Conservation (phyloP, 2,113 vertebrate genomes). For the Myrmecophaga tridactyla region DNA sequence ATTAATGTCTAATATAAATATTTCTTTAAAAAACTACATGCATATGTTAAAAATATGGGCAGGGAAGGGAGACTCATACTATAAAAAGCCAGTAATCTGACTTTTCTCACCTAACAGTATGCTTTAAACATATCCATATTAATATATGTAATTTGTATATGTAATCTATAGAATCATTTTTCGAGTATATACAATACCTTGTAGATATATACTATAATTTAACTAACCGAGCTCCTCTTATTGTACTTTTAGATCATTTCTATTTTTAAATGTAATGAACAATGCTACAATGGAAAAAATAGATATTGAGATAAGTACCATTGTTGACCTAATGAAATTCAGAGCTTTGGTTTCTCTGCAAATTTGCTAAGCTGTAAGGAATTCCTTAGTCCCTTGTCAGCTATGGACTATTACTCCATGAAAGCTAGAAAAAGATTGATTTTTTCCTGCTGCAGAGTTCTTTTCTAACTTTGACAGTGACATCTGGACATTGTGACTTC, state of each 20-base stretch:
- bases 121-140: background rate
- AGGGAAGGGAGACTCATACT: background rate
- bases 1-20: too few species aligned
- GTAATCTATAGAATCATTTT: background rate
- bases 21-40: background rate
- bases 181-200: background rate
- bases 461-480: slow-evolving; percentile 44
- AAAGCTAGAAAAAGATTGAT: background rate
- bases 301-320: background rate
- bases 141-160: background rate
- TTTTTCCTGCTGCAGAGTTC: slow-evolving; percentile 10
- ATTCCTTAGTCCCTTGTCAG: background rate
- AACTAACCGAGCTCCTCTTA: slow-evolving; percentile 4
- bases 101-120: background rate
- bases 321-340: background rate
- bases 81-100: background rate
- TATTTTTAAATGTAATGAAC: slow-evolving; percentile 22
- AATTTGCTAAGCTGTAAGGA: background rate
- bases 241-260: background rate
- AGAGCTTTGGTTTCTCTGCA: background rate
- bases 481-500: slow-evolving; percentile 27
- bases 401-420: background rate
- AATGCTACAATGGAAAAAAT: background rate
- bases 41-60: background rate
- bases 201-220: background rate